Evolutionary conservation across 2,888 invertebrate genomes (phyloP).

Genomic region (Drosophila mettleri): DNA sequence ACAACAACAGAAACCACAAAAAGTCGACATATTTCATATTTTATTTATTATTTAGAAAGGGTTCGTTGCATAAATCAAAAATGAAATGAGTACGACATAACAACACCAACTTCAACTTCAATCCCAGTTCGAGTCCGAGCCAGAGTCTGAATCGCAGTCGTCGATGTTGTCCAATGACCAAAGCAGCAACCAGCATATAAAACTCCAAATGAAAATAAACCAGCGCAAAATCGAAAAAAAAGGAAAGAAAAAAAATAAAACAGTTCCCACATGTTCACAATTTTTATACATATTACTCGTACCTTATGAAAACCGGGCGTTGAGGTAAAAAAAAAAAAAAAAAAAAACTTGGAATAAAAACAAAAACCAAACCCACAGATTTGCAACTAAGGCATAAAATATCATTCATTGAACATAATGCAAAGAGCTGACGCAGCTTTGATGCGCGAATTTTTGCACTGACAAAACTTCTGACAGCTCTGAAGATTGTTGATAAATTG

Average conservation of each 20-base stretch:
- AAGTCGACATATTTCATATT: constrained; percentile 80
- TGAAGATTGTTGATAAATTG: constrained; percentile 17
- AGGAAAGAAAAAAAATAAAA: constrained; percentile 9
- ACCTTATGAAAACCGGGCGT: constrained; percentile 59
- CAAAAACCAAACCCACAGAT: constrained; percentile 67
- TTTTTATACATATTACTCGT: constrained; percentile 72
- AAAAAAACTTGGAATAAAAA: constrained; percentile 1
- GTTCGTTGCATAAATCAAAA: constrained; percentile 83
- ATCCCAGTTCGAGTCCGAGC: constrained; percentile 54
- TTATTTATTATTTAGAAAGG: constrained; percentile 82
- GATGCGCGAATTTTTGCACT: constrained; percentile 57
- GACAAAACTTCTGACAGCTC: constrained; percentile 43
- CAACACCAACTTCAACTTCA: constrained; percentile 69
- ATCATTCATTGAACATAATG: constrained; percentile 77
- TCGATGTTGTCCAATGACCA: constrained; percentile 67
- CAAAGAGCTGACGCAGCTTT: constrained; percentile 47
- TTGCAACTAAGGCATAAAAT: constrained; percentile 74
- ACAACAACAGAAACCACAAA: constrained; percentile 38
- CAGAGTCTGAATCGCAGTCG: constrained; percentile 28
- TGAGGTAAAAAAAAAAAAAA: constrained; percentile 30
- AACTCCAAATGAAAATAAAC: constrained; percentile 56
- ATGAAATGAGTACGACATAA: constrained; percentile 79
- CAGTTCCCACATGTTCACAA: constrained; percentile 82
- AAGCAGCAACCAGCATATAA: constrained; percentile 66
- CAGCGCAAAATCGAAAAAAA: constrained; percentile 46